Conservation (phyloP, 2,113 vertebrate species). For the Morone chrysops region DNA sequence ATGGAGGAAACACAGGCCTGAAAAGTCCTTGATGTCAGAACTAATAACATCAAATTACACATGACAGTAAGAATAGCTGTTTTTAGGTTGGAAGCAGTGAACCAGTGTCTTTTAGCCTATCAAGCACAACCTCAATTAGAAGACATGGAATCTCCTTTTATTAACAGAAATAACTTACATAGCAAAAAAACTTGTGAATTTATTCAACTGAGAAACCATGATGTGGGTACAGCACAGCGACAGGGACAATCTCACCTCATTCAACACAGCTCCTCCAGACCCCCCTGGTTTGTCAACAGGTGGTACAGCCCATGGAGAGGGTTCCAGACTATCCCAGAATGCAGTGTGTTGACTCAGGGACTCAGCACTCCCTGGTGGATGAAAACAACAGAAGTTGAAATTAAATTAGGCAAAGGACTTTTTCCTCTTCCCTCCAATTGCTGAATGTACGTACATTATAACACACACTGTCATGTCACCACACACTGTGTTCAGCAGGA, state of each 20-base stretch:
- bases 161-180: background rate
- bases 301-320: conserved; percentile 73
- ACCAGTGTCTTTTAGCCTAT: conserved; percentile 3
- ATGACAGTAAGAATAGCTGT: conserved; percentile 37
- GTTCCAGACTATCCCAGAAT: conserved; percentile 71
- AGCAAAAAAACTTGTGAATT: background rate
- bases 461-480: background rate
- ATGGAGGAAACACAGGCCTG: conserved; percentile 33
- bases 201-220: background rate
- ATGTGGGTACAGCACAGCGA: background rate
- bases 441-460: too few species aligned
- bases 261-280: conserved; percentile 65
- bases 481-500: background rate
- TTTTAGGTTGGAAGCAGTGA: conserved; percentile 27
- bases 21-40: conserved; percentile 59
- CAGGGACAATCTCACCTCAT: conserved; percentile 72
- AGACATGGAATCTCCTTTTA: rapidly evolving
- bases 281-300: conserved; percentile 67
- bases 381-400: conserved; percentile 50
- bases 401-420: background rate
- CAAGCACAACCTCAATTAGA: background rate
- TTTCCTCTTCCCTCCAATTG: background rate
- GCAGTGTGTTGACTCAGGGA: conserved; percentile 60
- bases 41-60: conserved; percentile 58
- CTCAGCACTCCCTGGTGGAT: conserved; percentile 65